phyloP scores from a whole-genome alignment of 2,888 invertebrate species.

The Pachliopta kotzebuea region DNA sequence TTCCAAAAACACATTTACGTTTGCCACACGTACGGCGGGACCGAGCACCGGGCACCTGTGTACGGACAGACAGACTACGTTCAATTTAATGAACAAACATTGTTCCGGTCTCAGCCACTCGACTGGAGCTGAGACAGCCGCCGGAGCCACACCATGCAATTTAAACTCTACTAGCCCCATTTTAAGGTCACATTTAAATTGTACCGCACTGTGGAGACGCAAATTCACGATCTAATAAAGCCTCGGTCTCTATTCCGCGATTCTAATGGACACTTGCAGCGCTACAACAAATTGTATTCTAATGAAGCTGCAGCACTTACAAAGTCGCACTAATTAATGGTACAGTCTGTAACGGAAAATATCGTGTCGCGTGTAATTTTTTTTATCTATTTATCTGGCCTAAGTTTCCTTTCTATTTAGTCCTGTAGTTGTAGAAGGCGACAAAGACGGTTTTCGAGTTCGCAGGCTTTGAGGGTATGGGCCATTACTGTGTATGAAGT shows the following conservation, averaged over 20 bases:
- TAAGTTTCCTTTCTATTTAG: too few species aligned
- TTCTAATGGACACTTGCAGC: conserved; percentile 20
- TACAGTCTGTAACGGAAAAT: not conserved
- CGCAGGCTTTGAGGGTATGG: too few species aligned
- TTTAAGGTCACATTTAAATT: conserved; percentile 5
- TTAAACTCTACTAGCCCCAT: not conserved
- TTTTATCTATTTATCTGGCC: too few species aligned
- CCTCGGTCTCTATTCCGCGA: conserved; percentile 19
- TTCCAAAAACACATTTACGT: not conserved
- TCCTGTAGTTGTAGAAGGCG: too few species aligned
- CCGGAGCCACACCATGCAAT: not conserved
- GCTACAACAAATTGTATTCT: conserved; percentile 18
- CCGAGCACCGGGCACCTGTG: conserved; percentile 3
- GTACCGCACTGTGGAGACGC: not conserved
- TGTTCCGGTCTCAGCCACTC: conserved; percentile 26
- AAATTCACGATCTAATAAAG: conserved; percentile 24
- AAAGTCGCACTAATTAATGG: not conserved
- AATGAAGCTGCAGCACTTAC: not conserved
- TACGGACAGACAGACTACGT: conserved; percentile 19
- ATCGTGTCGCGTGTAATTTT: too few species aligned
- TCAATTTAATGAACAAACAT: conserved; percentile 33
- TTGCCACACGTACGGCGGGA: not conserved
- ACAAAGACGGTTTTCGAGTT: too few species aligned
- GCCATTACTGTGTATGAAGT: too few species aligned
- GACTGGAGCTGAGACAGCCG: conserved; percentile 26